A percentile compares a stretch with the other conserved stretches of the same genome.
phyloP scores from a whole-genome alignment of 2,797 vertebrate genomes.

The Betta splendens region DNA sequence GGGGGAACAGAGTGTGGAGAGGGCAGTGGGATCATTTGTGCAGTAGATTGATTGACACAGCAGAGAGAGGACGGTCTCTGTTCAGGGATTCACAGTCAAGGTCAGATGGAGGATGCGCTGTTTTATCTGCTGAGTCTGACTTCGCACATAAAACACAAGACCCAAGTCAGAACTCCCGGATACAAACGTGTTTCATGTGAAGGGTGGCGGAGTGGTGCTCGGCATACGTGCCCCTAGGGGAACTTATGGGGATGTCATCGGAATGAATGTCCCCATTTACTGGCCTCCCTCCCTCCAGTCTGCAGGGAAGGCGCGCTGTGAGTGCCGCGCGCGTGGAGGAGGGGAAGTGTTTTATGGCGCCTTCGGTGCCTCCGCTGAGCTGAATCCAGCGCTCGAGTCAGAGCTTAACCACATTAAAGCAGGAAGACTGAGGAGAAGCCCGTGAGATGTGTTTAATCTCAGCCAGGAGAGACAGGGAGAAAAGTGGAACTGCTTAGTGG shows the following conservation, averaged over 20 bases:
- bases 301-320: conserved; percentile 11
- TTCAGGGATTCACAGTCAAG: conserved; percentile 30
- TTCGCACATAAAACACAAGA: conserved; percentile 8
- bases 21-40: conserved; percentile 29
- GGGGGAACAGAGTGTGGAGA: conserved; percentile 13
- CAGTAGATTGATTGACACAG: conserved; percentile 21
- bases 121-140: conserved; percentile 21
- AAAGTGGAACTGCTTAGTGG: conserved; percentile 11
- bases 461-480: conserved; percentile 1
- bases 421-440: conserved; percentile 26
- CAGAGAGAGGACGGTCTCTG: conserved; percentile 1
- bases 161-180: conserved; percentile 6
- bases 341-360: conserved; percentile 10
- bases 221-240: conserved; percentile 42
- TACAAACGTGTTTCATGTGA: conserved; percentile 7
- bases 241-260: conserved; percentile 68
- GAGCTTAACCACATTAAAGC: conserved; percentile 42
- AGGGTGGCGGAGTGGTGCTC: conserved; percentile 28
- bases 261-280: conserved; percentile 76
- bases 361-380: conserved; percentile 5
- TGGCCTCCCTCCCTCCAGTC: conserved; percentile 61
- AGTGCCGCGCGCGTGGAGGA: neutral
- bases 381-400: conserved; percentile 17
- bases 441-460: conserved; percentile 42
- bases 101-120: conserved; percentile 18